Evolutionary conservation across 2,113 vertebrate genomes (phyloP).

Genomic region (Charina bottae): DNA sequence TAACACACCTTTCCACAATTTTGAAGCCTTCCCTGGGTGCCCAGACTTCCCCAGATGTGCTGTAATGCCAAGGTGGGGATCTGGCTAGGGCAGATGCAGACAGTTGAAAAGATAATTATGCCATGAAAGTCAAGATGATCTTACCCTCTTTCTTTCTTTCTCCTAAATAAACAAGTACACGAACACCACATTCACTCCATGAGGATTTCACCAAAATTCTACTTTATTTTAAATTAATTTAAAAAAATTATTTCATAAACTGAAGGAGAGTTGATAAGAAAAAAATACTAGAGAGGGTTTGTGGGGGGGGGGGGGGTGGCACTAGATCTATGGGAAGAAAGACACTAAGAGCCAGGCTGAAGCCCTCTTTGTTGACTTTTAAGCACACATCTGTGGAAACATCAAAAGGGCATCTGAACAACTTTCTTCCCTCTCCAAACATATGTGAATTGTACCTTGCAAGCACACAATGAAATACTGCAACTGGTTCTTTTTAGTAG

Average conservation of each 20-base stretch:
- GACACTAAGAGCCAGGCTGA: neutral
- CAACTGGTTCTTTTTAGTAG: neutral
- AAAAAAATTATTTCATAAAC: neutral
- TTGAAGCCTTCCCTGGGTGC: neutral
- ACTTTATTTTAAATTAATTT: neutral
- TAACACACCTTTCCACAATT: neutral
- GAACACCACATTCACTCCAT: neutral
- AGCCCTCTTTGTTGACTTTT: neutral
- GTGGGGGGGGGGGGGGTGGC: neutral
- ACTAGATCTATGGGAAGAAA: neutral
- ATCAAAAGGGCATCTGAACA: neutral
- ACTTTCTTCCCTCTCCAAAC: neutral
- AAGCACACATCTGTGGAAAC: neutral
- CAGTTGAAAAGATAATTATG: neutral
- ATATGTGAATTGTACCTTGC: neutral
- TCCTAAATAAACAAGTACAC: neutral
- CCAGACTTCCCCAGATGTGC: neutral
- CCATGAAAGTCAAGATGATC: neutral
- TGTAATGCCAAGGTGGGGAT: neutral
- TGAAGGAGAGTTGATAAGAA: neutral
- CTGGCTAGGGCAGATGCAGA: neutral
- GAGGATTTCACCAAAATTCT: neutral
- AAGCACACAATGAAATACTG: conserved; percentile 4
- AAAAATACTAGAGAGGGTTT: neutral
- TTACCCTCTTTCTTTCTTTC: neutral